Evolutionary conservation across 2,797 vertebrate genomes (phyloP).

Genomic region (Pachyuromys duprasi): DNA sequence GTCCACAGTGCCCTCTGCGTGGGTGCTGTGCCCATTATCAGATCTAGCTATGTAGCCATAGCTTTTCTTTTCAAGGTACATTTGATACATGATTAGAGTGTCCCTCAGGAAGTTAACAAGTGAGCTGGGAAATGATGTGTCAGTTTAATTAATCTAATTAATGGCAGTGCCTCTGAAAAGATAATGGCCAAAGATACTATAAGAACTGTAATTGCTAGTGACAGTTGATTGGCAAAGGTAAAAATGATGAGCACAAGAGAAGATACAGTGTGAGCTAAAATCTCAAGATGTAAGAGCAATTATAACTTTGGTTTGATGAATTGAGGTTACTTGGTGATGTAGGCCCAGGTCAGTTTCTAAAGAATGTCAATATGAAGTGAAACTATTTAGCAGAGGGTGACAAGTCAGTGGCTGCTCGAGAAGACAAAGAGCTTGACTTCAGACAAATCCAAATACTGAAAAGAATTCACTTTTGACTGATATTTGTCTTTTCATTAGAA

Average conservation of each 20-base stretch:
- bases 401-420: neutral
- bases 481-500: neutral
- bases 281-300: neutral
- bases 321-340: neutral
- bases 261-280: neutral
- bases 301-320: neutral
- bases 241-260: neutral
- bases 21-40: neutral
- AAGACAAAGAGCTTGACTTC: neutral
- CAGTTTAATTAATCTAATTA: constrained; percentile 50
- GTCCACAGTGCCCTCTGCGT: neutral
- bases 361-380: neutral
- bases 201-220: constrained; percentile 24
- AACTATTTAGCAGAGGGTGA: neutral
- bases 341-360: neutral
- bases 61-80: neutral
- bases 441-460: neutral
- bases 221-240: constrained; percentile 55
- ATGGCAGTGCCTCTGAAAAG: constrained; percentile 35
- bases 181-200: neutral
- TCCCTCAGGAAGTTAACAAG: constrained; percentile 18
- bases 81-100: neutral
- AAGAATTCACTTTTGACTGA: neutral
- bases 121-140: neutral
- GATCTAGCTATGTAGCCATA: neutral